phyloP scores from a whole-genome alignment of 1,140 invertebrate genomes.

The Ceratosolen fusciceps region DNA sequence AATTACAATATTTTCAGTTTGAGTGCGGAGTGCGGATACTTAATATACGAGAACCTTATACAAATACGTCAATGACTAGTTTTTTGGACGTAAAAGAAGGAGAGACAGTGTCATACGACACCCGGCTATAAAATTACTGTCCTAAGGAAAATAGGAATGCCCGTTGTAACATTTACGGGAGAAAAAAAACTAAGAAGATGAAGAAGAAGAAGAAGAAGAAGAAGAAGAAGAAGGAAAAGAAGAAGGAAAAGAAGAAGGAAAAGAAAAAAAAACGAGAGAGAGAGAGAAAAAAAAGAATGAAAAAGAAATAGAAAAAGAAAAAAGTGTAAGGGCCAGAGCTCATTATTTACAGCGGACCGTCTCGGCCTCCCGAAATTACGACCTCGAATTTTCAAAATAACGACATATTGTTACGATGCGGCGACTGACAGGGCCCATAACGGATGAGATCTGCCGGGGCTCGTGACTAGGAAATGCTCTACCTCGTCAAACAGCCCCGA shows the following conservation, averaged over 20 bases:
- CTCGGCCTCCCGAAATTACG: slow-evolving; percentile 8
- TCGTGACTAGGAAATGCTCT: slow-evolving; percentile 11
- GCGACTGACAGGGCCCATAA: slow-evolving; percentile 9
- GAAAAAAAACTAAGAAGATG: background rate
- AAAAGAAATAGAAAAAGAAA: background rate
- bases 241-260: too few species aligned
- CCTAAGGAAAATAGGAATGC: background rate
- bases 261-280: too few species aligned
- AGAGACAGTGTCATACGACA: background rate
- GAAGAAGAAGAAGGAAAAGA: too few species aligned
- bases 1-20: background rate
- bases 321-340: background rate
- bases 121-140: background rate
- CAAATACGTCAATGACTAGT: background rate
- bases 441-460: slow-evolving; percentile 21
- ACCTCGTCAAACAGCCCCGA: background rate
- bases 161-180: background rate
- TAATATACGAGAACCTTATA: background rate
- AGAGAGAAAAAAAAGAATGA: too few species aligned
- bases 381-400: slow-evolving; percentile 22
- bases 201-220: too few species aligned
- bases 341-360: slow-evolving; percentile 23
- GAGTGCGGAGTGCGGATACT: background rate
- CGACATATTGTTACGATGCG: slow-evolving; percentile 23
- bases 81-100: background rate